A percentile compares a stretch with the other conserved stretches of the same genome.
phyloP scores from a whole-genome alignment of 2,797 vertebrate species.

The Rhadinocentrus ornatus region DNA sequence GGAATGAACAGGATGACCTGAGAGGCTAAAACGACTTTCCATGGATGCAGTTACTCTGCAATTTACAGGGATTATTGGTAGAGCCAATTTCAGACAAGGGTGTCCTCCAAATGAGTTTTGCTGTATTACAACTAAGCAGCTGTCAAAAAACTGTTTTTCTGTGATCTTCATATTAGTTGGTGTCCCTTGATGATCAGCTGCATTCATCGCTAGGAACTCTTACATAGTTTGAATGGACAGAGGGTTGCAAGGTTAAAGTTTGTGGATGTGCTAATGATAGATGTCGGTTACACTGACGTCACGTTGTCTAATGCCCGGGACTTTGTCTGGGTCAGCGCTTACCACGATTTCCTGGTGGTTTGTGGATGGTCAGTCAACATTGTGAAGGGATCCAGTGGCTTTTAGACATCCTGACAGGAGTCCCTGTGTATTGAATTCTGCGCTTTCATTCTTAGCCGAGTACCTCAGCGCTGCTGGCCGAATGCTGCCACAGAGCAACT shows the following conservation, averaged over 20 bases:
- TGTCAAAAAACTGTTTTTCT: conserved; percentile 56
- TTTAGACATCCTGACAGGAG: conserved; percentile 57
- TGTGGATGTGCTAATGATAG: conserved; percentile 81
- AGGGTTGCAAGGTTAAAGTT: conserved; percentile 56
- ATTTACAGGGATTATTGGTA: conserved; percentile 82
- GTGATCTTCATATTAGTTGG: conserved; percentile 47
- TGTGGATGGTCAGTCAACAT: conserved; percentile 64
- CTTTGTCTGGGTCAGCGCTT: conserved; percentile 75
- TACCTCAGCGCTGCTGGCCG: conserved; percentile 39
- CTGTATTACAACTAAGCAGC: conserved; percentile 55
- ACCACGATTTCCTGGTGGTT: conserved; percentile 73
- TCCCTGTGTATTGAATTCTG: conserved; percentile 48
- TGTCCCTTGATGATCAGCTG: conserved; percentile 33
- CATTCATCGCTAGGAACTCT: conserved; percentile 41
- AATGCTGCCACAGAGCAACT: conserved; percentile 38
- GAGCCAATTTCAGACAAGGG: conserved; percentile 68
- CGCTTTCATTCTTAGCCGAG: conserved; percentile 51
- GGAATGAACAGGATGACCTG: conserved; percentile 42
- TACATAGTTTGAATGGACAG: conserved; percentile 45
- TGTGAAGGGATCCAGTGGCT: conserved; percentile 66
- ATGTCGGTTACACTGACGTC: conserved; percentile 78
- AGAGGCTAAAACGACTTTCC: conserved; percentile 71
- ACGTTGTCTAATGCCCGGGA: conserved; percentile 73
- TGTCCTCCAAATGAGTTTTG: conserved; percentile 51
- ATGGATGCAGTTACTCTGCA: conserved; percentile 76